Conservation (phyloP, 1,140 invertebrate species). For the Adelges cooleyi region DNA sequence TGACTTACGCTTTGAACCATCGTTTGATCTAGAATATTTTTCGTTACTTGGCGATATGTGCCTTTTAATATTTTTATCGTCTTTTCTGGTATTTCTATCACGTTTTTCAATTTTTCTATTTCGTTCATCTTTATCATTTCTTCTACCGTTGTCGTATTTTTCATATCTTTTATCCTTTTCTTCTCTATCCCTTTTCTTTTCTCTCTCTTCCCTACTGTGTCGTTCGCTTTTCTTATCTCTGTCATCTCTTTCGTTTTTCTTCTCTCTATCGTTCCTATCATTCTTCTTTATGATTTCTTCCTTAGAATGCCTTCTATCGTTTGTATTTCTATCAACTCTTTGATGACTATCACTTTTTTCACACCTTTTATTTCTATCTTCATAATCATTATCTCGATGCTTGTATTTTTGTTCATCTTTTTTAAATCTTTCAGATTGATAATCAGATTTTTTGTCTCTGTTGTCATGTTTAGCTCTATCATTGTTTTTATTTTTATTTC, state of each 20-base stretch:
- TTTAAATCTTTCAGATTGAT: neutral
- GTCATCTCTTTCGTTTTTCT: constrained; percentile 13
- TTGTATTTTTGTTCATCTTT: neutral
- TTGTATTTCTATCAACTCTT: constrained; percentile 21
- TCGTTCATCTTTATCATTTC: constrained; percentile 16
- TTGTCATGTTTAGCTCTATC: neutral
- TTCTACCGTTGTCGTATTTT: constrained; percentile 8
- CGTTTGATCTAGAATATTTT: neutral
- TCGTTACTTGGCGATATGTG: neutral
- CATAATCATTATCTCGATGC: constrained; percentile 15
- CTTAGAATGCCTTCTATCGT: constrained; percentile 27
- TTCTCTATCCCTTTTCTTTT: constrained; percentile 28
- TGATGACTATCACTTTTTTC: constrained; percentile 7
- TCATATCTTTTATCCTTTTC: constrained; percentile 28
- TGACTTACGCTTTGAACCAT: neutral
- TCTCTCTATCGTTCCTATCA: constrained; percentile 27
- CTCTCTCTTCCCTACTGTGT: constrained; percentile 29
- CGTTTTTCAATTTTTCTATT: neutral
- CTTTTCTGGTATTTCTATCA: neutral
- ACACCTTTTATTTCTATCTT: constrained; percentile 18
- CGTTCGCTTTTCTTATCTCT: constrained; percentile 26
- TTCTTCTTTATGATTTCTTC: constrained; percentile 16
- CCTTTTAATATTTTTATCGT: constrained; percentile 6
- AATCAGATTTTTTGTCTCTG: neutral
- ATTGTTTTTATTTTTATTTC: neutral